Base-by-base conservation (phyloP, 2,888 invertebrate genomes). In the Zootermopsis nevadensis region DNA sequence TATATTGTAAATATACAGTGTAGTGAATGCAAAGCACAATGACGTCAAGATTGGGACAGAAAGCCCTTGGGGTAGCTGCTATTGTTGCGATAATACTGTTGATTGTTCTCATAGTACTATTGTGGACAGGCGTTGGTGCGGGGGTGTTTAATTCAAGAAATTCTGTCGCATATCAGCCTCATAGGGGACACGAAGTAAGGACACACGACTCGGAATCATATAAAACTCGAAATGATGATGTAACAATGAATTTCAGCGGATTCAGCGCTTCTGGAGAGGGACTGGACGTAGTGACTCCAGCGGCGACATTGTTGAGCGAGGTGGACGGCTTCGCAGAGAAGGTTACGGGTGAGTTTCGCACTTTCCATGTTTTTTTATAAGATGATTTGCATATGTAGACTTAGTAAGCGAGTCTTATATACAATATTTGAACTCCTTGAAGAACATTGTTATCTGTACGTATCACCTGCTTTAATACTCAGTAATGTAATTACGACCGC, bases 61-160 rank as follows among this genome's bases (percentile, higher is more conserved):
- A 82, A 22, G 84, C 85, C 53, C 77, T 84, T 19, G 84, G 85
- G 30, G 80, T 83, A 42, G 83, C 82, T 30, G 85, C 81, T 22
- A 82, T 80, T 2, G 79, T 82, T 31, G 84, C 83, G 22, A 80
- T 83, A 38, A 55, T 85, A 30, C 38, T 84, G 55, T 66, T 85
- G 77, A 82, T 84, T 35, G 77, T 82, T 30, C 80, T 85, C 35
- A 83, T 85, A 24, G 84, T 83, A 48, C 69, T 85, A 60, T 77
- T 85, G 76, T 85, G 85, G 85, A 84, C 85, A 24, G 85, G 83
- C n/a, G 85, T 85, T 22, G 85, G 84, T 53, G 81, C 83, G 66
- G 84, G 83, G 19, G 77, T 85, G 53, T 85, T 85, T 79, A 81
- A 69, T 48, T 27, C 72, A 67, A 55, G 27, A 38, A 42, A 27